A percentile compares a stretch with the other conserved stretches of the same genome.
Evolutionary conservation across 2,113 vertebrate species (phyloP).

Genomic region (Charina bottae): DNA sequence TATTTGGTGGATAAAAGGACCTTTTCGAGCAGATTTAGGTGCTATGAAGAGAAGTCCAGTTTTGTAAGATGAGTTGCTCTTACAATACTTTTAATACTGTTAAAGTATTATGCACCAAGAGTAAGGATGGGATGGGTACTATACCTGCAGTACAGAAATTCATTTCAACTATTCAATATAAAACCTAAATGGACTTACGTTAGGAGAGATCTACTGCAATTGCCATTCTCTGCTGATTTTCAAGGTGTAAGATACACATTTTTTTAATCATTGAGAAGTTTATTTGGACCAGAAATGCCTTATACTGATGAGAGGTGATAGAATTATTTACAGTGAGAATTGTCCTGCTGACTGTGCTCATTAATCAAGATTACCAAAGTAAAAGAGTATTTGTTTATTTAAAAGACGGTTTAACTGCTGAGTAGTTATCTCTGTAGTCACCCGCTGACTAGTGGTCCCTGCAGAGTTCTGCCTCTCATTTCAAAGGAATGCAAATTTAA

Average conservation of each 20-base stretch:
- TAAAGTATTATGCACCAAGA: background rate
- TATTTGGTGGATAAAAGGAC: background rate
- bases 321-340: background rate
- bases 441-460: constrained; percentile 9
- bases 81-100: background rate
- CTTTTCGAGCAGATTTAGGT: background rate
- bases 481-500: constrained; percentile 38
- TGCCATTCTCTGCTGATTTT: background rate
- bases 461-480: background rate
- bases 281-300: background rate
- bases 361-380: background rate
- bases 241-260: background rate
- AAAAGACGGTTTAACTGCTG: constrained; percentile 8
- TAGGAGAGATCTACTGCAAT: background rate
- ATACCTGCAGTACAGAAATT: background rate
- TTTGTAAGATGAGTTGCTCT: background rate
- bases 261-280: background rate
- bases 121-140: background rate
- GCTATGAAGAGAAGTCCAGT: background rate
- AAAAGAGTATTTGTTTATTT: background rate
- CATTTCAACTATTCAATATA: background rate
- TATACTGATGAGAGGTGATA: background rate
- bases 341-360: fast-evolving
- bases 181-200: background rate
- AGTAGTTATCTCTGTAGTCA: background rate